Percentiles rank a stretch among this genome's conserved stretches.
Evolutionary conservation across 2,797 vertebrate species (phyloP).

Genomic region (Lacerta bilineata): DNA sequence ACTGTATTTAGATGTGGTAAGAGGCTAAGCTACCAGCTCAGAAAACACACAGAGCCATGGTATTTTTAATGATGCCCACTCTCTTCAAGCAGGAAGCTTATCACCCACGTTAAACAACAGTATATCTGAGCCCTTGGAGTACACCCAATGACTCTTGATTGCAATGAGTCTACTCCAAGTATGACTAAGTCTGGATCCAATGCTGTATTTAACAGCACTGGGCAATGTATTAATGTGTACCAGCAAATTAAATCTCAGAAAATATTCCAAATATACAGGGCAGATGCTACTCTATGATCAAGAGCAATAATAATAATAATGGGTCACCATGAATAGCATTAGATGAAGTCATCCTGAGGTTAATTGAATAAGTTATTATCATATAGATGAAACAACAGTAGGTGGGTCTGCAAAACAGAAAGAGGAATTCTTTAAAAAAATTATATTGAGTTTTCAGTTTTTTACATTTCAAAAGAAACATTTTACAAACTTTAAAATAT

Average conservation of each 20-base stretch:
- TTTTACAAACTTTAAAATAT: no score
- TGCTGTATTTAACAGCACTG: no score
- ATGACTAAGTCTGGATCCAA: no score
- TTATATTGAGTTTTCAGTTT: no score
- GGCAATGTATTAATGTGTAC: no score
- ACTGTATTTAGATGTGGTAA: background rate
- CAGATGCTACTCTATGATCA: background rate
- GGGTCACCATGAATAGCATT: background rate
- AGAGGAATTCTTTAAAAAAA: background rate
- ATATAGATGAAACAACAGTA: background rate
- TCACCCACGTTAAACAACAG: no score
- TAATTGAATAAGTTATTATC: slow-evolving; percentile 17
- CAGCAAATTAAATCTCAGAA: background rate
- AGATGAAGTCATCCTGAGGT: background rate
- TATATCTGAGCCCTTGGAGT: no score
- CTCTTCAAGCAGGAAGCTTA: background rate
- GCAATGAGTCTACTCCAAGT: no score
- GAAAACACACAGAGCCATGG: background rate
- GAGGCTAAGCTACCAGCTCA: background rate
- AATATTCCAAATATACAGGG: background rate
- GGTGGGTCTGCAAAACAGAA: background rate
- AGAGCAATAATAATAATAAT: background rate
- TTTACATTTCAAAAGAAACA: no score
- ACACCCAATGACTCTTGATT: no score
- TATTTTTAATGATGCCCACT: background rate